These are phyloP conservation scores for Cryptoleucopteryx plumbea DNA, from an alignment of 2,113 vertebrate species.

Conservation along the genomic window DNA sequence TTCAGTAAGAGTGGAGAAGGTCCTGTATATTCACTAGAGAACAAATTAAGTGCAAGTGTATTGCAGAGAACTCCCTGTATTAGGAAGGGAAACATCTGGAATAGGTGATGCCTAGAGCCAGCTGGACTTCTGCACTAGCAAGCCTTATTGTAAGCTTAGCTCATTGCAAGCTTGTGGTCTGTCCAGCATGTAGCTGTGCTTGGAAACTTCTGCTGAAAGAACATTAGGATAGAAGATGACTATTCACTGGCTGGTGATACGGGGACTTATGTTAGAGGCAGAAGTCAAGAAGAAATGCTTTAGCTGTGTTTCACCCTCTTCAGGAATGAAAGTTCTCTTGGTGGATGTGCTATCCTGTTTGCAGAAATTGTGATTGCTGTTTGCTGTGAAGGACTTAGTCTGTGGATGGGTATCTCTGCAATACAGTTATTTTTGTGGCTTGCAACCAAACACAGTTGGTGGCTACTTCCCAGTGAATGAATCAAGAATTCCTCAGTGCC, in stretches of 20 bases:
- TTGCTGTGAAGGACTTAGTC: background rate
- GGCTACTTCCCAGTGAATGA: background rate
- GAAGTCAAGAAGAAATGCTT: background rate
- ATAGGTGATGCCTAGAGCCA: background rate
- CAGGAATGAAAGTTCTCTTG: background rate
- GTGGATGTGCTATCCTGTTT: background rate
- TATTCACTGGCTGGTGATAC: rapidly evolving
- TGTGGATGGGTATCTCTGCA: background rate
- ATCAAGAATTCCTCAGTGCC: background rate
- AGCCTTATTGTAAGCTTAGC: background rate
- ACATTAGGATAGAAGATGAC: background rate
- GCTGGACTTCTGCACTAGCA: background rate
- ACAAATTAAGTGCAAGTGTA: background rate
- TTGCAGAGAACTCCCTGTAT: background rate
- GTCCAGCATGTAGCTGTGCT: background rate
- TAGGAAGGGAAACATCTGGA: background rate
- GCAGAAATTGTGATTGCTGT: background rate
- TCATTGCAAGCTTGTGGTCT: background rate
- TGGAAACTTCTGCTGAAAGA: background rate
- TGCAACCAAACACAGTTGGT: background rate
- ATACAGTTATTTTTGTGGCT: background rate
- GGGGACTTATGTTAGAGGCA: background rate
- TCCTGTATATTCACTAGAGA: background rate
- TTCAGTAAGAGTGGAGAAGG: background rate
- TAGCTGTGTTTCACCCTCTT: background rate